Evolutionary conservation across 1,140 invertebrate genomes (phyloP), one percentile per base, ranked within the genome.

Genomic region (Nymphalis io): DNA sequence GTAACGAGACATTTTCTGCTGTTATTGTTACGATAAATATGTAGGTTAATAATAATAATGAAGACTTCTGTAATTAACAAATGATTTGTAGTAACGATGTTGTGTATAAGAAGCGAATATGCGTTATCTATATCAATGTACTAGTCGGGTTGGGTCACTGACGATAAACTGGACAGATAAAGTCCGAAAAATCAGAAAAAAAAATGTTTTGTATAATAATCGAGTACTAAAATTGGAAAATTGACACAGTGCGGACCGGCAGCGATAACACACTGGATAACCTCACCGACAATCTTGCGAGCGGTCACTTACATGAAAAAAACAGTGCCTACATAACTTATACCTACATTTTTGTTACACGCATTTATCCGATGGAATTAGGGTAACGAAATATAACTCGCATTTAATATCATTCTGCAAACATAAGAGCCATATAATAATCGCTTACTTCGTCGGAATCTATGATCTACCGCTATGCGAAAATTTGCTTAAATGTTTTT

Each of bases 161-260:
- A 44, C 63, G 78, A 80, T 82, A 82, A 79, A 82, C 80, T 76
- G 67, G 51, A 59, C 66, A 67, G 80, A 82, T 82, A 82, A 76
- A 69, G 57, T 42, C 69, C 40, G 40, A 78, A 80, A 78, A 81
- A 80, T 76, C 66, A 63, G 60, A 73, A 78, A 79, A 80, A 33
- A 63, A 64, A 60, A 70, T 72, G 61, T 73, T 74, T 73, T 55
- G 57, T 75, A 63, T 71, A 78, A 78, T 78, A 73, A 79, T 76
- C 75, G 58, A 53, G 39, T 61, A 77, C 71, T 70, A 72, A 77
- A 77, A 79, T 75, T 76, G 70, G 72, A 71, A 77, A 68, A 77
- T 73, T 78, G 80, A 76, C 73, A 75, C 68, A 80, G 60, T 70
- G 48, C 55, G 40, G 62, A 20, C 60, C 23, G 27, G 55, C 20